Evolutionary conservation across 2,113 vertebrate species (phyloP).

Genomic region (Polypterus bichir): DNA sequence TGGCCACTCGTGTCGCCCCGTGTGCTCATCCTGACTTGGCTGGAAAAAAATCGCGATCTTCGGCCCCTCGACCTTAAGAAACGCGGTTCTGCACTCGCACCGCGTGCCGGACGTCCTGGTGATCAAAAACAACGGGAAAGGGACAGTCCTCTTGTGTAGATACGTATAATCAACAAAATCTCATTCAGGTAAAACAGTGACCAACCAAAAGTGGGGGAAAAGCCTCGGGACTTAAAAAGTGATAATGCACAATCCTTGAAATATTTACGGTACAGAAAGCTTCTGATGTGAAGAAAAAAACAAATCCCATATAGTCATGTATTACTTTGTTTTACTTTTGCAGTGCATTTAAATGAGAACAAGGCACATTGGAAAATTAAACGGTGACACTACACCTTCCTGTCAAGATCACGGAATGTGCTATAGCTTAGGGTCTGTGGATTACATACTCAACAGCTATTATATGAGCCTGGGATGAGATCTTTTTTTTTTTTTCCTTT

Average conservation of each 20-base stretch:
- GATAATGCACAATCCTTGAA: not conserved
- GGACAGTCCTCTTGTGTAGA: slow-evolving; percentile 31
- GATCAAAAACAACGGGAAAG: slow-evolving; percentile 47
- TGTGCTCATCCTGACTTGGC: slow-evolving; percentile 69
- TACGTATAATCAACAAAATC: no score
- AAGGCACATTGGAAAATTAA: slow-evolving; percentile 32
- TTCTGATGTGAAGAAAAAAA: no score
- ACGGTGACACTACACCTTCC: slow-evolving; percentile 29
- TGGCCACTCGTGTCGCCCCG: slow-evolving; percentile 77
- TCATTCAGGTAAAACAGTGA: not conserved
- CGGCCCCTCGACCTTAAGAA: slow-evolving; percentile 23
- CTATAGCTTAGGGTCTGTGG: slow-evolving; percentile 4
- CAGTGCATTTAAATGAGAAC: slow-evolving; percentile 11
- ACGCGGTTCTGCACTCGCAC: slow-evolving; percentile 8
- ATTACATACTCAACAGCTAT: slow-evolving; percentile 15
- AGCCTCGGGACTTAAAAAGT: not conserved
- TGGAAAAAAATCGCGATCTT: slow-evolving; percentile 12
- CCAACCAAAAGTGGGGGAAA: not conserved
- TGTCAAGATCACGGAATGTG: slow-evolving; percentile 34
- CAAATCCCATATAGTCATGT: no score
- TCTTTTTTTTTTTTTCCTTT: slow-evolving; percentile 17
- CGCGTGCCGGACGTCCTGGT: slow-evolving; percentile 68
- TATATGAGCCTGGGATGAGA: slow-evolving; percentile 20
- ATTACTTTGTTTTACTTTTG: no score
- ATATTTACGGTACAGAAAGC: not conserved